phyloP scores from a whole-genome alignment of 2,113 vertebrate species.

The Perognathus longimembris region DNA sequence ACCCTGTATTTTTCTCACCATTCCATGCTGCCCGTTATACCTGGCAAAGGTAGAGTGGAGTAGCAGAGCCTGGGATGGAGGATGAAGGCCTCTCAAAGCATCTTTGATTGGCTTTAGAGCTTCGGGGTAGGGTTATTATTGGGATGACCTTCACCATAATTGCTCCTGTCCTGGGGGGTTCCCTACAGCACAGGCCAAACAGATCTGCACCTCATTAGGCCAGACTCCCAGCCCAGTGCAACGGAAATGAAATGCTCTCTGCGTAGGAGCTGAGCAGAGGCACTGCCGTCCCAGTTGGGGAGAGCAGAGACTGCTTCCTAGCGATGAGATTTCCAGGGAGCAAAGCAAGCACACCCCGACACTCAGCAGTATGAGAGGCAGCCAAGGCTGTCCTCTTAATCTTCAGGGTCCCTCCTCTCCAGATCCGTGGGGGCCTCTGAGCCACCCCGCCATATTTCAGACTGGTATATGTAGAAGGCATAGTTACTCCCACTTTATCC shows the following conservation, averaged over 20 bases:
- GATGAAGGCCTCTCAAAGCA: not conserved
- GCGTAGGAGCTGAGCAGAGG: not conserved
- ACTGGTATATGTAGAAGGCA: not conserved
- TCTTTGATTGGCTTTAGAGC: not conserved
- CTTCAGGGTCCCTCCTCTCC: not conserved
- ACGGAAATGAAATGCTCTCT: slow-evolving; percentile 28
- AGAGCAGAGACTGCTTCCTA: not conserved
- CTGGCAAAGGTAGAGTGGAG: not conserved
- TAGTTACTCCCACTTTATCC: not conserved
- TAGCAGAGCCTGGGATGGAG: not conserved
- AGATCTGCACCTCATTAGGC: slow-evolving; percentile 10
- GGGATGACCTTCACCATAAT: not conserved
- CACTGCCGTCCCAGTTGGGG: not conserved
- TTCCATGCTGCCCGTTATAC: not conserved
- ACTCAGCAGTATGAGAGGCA: not conserved
- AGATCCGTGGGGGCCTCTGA: not conserved
- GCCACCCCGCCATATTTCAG: not conserved
- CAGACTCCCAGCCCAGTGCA: not conserved
- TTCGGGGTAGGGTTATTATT: not conserved
- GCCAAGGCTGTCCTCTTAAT: not conserved
- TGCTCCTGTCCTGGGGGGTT: not conserved
- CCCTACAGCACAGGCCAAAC: not conserved
- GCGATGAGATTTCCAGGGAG: not conserved
- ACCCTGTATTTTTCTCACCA: not conserved
- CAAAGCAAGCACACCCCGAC: not conserved